Base-by-base conservation (phyloP, 2,113 vertebrate genomes). In the Isurus oxyrinchus region DNA sequence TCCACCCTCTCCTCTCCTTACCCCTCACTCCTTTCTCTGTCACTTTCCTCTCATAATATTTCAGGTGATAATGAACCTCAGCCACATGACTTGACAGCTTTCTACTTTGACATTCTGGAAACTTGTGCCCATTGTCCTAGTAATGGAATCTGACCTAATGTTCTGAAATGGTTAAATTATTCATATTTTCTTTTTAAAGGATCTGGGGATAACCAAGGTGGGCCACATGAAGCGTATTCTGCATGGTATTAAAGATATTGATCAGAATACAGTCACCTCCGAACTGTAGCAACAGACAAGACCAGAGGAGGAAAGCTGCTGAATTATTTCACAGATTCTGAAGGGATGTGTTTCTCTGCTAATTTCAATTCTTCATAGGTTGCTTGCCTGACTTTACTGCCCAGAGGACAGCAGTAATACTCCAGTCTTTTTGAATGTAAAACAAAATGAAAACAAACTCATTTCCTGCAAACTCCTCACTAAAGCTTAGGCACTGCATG, bases 191-290 rank as follows among this genome's bases (percentile, higher is more conserved):
- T 79, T 25, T 79, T 21, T n/a, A 96, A 49, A 98, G 98, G 98
- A 97, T 96, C 97, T 23, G 97, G 97, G 98, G 98, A 98, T 86
- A 96, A 97, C 88, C 98, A 97, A 97, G 96, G 97, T 0, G 97
- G 97, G 3, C 88, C 97, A 5, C 96, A 96, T 96, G 98, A 98
- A 59, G 96, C 97, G 3, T 98, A 98, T 96, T 97, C 97, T 69
- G 96, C 97, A 7, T 97, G 97, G 95, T 98, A 98, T 96, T 98
- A 97, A 98, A 96, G 95, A 97, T 49, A 87, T 96, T 57, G 55
- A 35, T 8, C 5, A 6, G 5, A n/a, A 66, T 10, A 11, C 61
- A 94, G 61, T 31, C 94, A 27, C 5, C 66, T 44, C 44, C 2
- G 63, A 67, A 44, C 40, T 69, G 44, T 95, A 67, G 40, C 44